Evolutionary conservation across 2,113 vertebrate genomes (phyloP).

Genomic region (Phoxinus phoxinus): DNA sequence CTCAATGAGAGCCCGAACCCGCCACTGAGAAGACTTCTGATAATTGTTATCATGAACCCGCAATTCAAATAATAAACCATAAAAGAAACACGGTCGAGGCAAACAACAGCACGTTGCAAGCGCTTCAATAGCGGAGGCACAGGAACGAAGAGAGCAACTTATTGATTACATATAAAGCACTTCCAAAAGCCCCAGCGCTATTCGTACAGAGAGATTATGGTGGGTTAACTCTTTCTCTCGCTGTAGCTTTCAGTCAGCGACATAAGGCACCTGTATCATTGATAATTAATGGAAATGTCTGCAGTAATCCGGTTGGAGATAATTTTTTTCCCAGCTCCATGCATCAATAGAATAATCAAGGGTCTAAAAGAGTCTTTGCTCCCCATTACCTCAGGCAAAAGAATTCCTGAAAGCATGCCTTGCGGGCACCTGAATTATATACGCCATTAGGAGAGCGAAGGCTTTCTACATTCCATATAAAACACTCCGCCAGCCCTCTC

Average conservation of each 20-base stretch:
- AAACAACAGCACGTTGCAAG: slow-evolving; percentile 84
- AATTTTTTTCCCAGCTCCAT: slow-evolving; percentile 94
- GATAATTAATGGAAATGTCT: slow-evolving; percentile 99
- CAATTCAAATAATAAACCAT: slow-evolving; percentile 85
- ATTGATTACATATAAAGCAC: slow-evolving; percentile 91
- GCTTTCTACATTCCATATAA: slow-evolving; percentile 91
- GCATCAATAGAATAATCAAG: slow-evolving; percentile 99
- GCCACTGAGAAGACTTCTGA: slow-evolving; percentile 73
- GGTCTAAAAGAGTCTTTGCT: slow-evolving; percentile 96
- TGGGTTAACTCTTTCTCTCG: slow-evolving; percentile 55
- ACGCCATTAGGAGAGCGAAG: slow-evolving; percentile 95
- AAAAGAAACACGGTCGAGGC: slow-evolving; percentile 90
- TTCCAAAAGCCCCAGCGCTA: slow-evolving; percentile 75
- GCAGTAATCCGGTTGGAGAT: slow-evolving; percentile 94
- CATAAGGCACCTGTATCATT: slow-evolving; percentile 87
- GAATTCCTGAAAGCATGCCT: slow-evolving; percentile 99
- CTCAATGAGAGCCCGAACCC: slow-evolving; percentile 74
- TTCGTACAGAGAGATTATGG: slow-evolving; percentile 10
- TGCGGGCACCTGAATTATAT: slow-evolving; percentile 99
- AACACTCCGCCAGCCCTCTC: slow-evolving; percentile 84
- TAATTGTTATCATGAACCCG: slow-evolving; percentile 76
- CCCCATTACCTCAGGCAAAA: slow-evolving; percentile 99
- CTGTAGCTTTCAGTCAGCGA: slow-evolving; percentile 58
- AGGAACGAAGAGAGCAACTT: slow-evolving; percentile 82
- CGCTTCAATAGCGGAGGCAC: slow-evolving; percentile 77